phyloP scores from a whole-genome alignment of 2,888 invertebrate genomes.

The Sinodicranocentrus sp. region DNA sequence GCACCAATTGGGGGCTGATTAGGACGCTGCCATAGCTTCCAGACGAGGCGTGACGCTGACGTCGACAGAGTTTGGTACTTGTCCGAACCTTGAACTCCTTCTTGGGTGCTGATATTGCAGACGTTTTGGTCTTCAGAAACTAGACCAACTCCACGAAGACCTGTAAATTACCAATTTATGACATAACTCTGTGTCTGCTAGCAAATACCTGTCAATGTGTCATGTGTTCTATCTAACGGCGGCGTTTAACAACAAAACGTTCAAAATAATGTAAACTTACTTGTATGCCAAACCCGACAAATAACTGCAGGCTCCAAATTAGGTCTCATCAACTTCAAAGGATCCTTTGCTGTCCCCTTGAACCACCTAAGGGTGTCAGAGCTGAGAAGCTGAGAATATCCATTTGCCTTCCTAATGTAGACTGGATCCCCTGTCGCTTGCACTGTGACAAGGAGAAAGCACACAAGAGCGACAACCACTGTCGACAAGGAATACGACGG shows the following conservation, averaged over 20 bases:
- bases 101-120: conserved; percentile 71
- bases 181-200: too few relatives aligned
- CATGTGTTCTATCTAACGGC: neutral
- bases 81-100: conserved; percentile 71
- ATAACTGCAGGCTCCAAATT: conserved; percentile 81
- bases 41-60: conserved; percentile 83
- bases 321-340: conserved; percentile 48
- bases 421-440: conserved; percentile 49
- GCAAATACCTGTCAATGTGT: too few relatives aligned
- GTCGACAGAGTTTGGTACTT: conserved; percentile 79
- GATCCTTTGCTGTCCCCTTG: conserved; percentile 43
- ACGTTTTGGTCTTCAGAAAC: conserved; percentile 65
- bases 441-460: conserved; percentile 42
- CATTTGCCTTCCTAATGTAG: conserved; percentile 52
- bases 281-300: conserved; percentile 76
- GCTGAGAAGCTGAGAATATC: conserved; percentile 52
- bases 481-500: conserved; percentile 7
- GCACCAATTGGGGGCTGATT: conserved; percentile 84
- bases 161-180: conserved; percentile 8
- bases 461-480: neutral
- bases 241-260: neutral
- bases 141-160: conserved; percentile 69
- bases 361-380: conserved; percentile 52
- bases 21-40: conserved; percentile 88
- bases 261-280: conserved; percentile 67